Base-by-base conservation (phyloP, 1,140 invertebrate species). In the Dolichoris vasculosae region DNA sequence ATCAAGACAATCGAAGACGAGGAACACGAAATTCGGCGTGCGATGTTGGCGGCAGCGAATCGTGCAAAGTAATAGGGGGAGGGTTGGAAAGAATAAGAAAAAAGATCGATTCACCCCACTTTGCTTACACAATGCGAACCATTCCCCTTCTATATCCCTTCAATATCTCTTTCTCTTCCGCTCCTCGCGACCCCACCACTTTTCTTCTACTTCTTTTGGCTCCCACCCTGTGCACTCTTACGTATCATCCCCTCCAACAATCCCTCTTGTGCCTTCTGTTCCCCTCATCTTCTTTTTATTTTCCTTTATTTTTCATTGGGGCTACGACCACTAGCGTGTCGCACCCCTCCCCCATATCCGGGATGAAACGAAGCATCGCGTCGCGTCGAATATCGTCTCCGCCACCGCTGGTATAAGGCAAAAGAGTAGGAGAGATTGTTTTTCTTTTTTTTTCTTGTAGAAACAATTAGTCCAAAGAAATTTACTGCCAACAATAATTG, bases 81-180 rank as follows among this genome's bases (percentile, higher is more conserved):
- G 67, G 81, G 23, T 43, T 7, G 64, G 38, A 40, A 67, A 11
- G 35, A 82, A 67, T 30, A 78, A 75, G 40, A 88, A 89, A 89
- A 89, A 89, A 89, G 89, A 91, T 91, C 90, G 90, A 91, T 91
- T 87, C 86, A 88, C 83, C 88, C 89, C 80, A 86, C 86, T 89
- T 87, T 87, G 86, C 86, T 82, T 87, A 76, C 87, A 87, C 83
- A 77, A 75, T 75, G 38, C 75, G n/a, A 38, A 81, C 67, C 30
- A 40, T 86, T 88, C 89, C 87, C 87, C 89, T 82, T 87, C 83
- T 87, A n/a, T n/a, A n/a, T n/a, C n/a, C n/a, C n/a, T 83, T 77
- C 85, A 77, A 86, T 83, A 83, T 80, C 13, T 82, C 81, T 73
- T 83, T 86, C 87, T 88, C 87, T 87, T 59, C 86, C 89, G 59